These are phyloP conservation scores for Tenualosa thibaudeaui DNA, from an alignment of 2,797 vertebrate genomes.

Conservation along the genomic window DNA sequence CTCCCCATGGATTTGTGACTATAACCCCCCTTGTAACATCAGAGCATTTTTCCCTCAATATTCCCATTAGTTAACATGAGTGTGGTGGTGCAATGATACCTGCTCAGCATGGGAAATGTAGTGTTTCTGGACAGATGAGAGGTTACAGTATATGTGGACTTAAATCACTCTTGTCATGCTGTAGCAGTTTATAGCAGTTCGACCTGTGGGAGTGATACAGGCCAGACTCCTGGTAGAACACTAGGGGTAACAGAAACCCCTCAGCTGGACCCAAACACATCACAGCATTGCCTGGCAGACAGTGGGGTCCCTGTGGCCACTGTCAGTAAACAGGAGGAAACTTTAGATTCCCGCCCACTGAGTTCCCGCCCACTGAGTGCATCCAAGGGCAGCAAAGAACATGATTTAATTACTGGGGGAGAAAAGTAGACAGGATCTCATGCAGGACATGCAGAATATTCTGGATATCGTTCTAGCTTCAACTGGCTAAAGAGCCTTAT, in stretches of 20 bases:
- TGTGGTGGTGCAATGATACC: neutral
- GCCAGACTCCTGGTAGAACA: no score
- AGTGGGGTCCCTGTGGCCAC: no score
- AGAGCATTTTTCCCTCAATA: neutral
- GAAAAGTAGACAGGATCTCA: neutral
- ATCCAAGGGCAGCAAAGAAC: no score
- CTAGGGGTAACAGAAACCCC: no score
- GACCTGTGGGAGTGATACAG: no score
- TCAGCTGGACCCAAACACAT: neutral
- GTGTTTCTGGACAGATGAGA: neutral
- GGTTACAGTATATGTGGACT: no score
- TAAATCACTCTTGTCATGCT: neutral
- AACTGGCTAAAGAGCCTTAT: neutral
- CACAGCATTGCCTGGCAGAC: no score
- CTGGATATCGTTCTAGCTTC: neutral
- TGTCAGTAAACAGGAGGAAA: no score
- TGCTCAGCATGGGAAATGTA: neutral
- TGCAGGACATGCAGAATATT: neutral
- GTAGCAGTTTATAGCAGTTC: neutral
- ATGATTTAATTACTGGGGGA: neutral
- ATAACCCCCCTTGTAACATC: neutral
- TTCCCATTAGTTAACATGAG: neutral
- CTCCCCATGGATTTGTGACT: neutral
- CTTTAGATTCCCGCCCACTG: no score
- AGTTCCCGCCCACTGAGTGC: no score